phyloP scores from a whole-genome alignment of 2,888 invertebrate species.

The Protodeltote pygarga region DNA sequence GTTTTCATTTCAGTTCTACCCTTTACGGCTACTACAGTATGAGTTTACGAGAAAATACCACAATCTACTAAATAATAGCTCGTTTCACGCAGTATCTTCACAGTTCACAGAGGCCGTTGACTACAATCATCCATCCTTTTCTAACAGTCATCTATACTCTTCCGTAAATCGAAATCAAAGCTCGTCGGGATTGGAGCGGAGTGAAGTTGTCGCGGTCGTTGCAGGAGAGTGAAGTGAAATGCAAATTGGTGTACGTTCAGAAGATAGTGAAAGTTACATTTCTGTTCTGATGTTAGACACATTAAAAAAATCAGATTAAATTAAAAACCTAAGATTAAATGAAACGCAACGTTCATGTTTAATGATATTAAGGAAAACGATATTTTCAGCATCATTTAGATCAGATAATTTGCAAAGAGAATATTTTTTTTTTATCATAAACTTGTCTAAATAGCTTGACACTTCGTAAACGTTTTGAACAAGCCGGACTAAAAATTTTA shows the following conservation, averaged over 20 bases:
- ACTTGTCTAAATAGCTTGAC: slow-evolving; percentile 10
- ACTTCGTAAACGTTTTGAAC: slow-evolving; percentile 44
- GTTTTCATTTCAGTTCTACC: slow-evolving; percentile 42
- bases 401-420: not conserved
- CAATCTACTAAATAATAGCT: slow-evolving; percentile 70
- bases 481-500: slow-evolving; percentile 43
- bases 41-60: slow-evolving; percentile 69
- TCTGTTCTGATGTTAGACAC: slow-evolving; percentile 2
- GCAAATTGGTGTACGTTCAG: slow-evolving; percentile 67
- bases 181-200: slow-evolving; percentile 80
- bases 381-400: not conserved
- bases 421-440: slow-evolving; percentile 2
- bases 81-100: slow-evolving; percentile 73
- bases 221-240: slow-evolving; percentile 67
- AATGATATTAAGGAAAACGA: not conserved
- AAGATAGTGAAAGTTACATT: slow-evolving; percentile 30
- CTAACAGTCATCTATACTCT: slow-evolving; percentile 75
- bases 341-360: not conserved
- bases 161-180: slow-evolving; percentile 87
- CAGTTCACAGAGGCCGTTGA: slow-evolving; percentile 82
- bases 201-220: slow-evolving; percentile 71
- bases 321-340: not conserved
- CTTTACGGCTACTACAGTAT: slow-evolving; percentile 55
- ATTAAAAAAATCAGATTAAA: slow-evolving; percentile 5
- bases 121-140: slow-evolving; percentile 74